phyloP scores from a whole-genome alignment of 1,140 invertebrate genomes.

The Fopius arisanus region DNA sequence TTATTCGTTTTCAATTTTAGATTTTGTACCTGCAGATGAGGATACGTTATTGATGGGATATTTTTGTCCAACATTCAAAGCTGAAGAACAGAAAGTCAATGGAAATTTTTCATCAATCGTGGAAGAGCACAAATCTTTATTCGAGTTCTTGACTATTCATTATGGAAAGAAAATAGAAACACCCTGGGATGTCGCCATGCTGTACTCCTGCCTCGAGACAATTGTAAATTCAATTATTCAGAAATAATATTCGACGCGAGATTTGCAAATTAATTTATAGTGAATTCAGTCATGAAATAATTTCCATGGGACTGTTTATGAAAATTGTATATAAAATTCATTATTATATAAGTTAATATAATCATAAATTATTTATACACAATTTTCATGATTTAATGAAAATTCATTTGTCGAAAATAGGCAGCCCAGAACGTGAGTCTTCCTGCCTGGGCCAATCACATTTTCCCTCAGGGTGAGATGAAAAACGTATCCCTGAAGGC shows the following conservation, averaged over 20 bases:
- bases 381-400: no score
- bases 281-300: no score
- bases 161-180: conserved; percentile 39
- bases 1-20: conserved; percentile 35
- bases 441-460: conserved; percentile 44
- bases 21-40: conserved; percentile 36
- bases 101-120: conserved; percentile 6
- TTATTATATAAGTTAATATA: background rate
- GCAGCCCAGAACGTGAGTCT: conserved; percentile 35
- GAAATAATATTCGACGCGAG: no score
- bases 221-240: conserved; percentile 41
- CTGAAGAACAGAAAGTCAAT: conserved; percentile 23
- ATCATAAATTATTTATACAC: no score
- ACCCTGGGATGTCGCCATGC: conserved; percentile 41
- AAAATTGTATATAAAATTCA: no score
- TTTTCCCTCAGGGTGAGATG: conserved; percentile 45
- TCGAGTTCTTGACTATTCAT: conserved; percentile 39
- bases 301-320: no score
- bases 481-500: conserved; percentile 38
- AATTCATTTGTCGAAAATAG: no score
- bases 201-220: conserved; percentile 49
- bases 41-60: conserved; percentile 51
- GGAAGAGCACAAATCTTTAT: conserved; percentile 32
- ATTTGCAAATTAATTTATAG: no score
- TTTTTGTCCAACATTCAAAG: conserved; percentile 48